phyloP scores from a whole-genome alignment of 2,113 vertebrate genomes.

The Vulpes vulpes region DNA sequence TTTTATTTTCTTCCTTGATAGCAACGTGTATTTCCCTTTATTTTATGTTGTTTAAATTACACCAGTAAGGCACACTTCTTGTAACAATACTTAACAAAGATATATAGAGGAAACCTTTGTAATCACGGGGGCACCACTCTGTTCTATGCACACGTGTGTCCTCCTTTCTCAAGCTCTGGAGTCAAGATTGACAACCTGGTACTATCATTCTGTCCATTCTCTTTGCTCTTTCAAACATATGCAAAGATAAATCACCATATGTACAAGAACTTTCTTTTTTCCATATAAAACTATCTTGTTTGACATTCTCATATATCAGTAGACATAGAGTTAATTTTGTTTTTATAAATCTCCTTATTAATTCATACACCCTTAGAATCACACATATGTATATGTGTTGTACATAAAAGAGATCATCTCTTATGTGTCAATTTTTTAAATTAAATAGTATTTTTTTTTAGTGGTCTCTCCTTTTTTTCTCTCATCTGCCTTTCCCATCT shows the following conservation, averaged over 20 bases:
- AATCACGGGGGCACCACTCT: fast-evolving
- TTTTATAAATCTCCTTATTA: not conserved
- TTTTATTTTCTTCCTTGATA: slow-evolving; percentile 53
- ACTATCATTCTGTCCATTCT: not conserved
- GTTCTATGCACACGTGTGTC: not conserved
- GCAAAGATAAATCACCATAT: not conserved
- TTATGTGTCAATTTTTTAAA: not conserved
- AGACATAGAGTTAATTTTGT: not conserved
- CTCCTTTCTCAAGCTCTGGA: not conserved
- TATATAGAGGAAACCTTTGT: not conserved
- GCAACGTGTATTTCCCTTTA: not conserved
- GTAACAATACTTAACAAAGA: not conserved
- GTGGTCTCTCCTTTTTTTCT: not conserved
- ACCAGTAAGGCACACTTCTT: not conserved
- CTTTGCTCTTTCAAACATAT: slow-evolving; percentile 2
- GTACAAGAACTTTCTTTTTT: not conserved
- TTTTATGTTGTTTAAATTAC: slow-evolving; percentile 13
- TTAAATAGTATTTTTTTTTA: not conserved
- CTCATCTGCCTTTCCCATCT: not conserved
- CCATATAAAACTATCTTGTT: not conserved
- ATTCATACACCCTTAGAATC: not conserved
- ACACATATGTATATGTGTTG: not conserved
- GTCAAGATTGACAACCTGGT: not conserved
- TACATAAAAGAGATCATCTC: not conserved
- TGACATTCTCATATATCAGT: not conserved